A percentile compares a stretch with the other conserved stretches of the same genome.
phyloP scores from a whole-genome alignment of 2,888 invertebrate genomes.

The Gymnoscelis rufifasciata region DNA sequence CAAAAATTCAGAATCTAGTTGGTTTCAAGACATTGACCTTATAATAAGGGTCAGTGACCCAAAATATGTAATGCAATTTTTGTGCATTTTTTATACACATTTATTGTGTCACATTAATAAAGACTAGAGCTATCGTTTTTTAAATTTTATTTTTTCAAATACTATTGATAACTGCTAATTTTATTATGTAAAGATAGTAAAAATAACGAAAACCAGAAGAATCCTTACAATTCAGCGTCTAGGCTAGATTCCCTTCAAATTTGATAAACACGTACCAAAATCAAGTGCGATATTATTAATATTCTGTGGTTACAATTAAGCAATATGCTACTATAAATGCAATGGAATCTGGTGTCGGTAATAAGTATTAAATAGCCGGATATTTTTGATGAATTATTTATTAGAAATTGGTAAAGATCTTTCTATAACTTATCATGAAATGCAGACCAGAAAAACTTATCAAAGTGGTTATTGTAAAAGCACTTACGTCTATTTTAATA shows the following conservation, averaged over 20 bases:
- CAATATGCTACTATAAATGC: not conserved
- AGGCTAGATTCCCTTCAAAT: not conserved
- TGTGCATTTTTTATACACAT: not conserved
- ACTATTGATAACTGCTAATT: too few relatives aligned
- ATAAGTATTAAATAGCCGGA: not conserved
- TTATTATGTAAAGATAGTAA: not conserved
- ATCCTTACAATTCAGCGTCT: slow-evolving; percentile 8
- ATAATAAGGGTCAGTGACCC: slow-evolving; percentile 19
- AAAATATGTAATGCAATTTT: not conserved
- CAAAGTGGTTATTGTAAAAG: not conserved
- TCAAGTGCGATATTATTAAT: too few relatives aligned
- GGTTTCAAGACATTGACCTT: slow-evolving; percentile 26
- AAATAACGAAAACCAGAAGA: not conserved
- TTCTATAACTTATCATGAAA: not conserved
- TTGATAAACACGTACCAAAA: too few relatives aligned
- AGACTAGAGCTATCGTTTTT: too few relatives aligned
- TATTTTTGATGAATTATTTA: slow-evolving; percentile 10
- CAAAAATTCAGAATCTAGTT: slow-evolving; percentile 17
- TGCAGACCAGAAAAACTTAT: not conserved
- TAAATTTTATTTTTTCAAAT: too few relatives aligned
- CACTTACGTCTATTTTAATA: slow-evolving; percentile 10
- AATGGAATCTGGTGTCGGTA: not conserved
- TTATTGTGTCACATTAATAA: too few relatives aligned
- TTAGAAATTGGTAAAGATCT: not conserved
- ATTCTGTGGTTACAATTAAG: too few relatives aligned